phyloP scores from a whole-genome alignment of 2,797 vertebrate genomes.

The Antrozous pallidus region DNA sequence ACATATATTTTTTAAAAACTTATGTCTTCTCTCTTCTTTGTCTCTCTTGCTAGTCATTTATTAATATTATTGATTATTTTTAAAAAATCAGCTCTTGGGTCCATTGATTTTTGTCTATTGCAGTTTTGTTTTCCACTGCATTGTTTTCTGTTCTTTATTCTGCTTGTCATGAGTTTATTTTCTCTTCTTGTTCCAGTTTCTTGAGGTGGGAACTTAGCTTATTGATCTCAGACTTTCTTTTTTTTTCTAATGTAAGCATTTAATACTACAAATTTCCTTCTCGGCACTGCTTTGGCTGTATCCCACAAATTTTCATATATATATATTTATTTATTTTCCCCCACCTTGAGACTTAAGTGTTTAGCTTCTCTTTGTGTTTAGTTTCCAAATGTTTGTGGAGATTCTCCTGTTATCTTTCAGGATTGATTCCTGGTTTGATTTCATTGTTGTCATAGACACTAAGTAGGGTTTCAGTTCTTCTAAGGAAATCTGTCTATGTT shows the following conservation, averaged over 20 bases:
- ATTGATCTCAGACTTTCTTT: not conserved
- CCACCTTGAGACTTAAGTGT: not conserved
- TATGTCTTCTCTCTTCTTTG: not conserved
- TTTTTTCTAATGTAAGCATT: not conserved
- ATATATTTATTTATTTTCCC: not conserved
- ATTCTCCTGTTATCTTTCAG: not conserved
- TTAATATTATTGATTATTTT: not conserved
- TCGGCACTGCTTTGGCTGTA: not conserved
- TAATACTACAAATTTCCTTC: not conserved
- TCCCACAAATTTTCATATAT: not conserved
- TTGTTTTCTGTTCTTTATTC: not conserved
- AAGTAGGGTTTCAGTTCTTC: not conserved
- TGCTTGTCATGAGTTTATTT: not conserved
- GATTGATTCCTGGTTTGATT: not conserved
- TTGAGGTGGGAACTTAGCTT: not conserved
- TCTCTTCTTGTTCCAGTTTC: not conserved
- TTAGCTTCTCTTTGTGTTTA: not conserved
- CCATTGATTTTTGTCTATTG: not conserved
- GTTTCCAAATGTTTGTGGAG: not conserved
- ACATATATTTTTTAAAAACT: not conserved
- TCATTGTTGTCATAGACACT: not conserved
- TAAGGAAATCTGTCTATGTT: not conserved
- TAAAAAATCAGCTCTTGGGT: not conserved
- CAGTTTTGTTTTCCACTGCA: not conserved
- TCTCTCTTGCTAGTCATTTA: not conserved